Evolutionary conservation across 2,797 vertebrate genomes (phyloP).

Genomic region (Acanthis flammea): DNA sequence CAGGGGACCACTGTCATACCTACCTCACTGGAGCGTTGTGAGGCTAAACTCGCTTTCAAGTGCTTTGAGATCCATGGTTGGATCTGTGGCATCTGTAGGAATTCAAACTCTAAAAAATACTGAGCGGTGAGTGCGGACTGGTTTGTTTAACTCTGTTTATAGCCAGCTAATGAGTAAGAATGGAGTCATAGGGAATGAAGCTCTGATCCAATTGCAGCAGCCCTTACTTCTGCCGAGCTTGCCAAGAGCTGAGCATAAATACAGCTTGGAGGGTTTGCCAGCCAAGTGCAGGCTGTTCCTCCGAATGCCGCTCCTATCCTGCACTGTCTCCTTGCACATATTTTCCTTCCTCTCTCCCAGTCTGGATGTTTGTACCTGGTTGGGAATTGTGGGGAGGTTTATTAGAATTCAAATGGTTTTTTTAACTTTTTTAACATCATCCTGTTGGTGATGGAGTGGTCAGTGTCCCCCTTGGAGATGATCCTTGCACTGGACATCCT

Average conservation of each 20-base stretch:
- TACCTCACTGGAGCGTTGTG: slow-evolving; percentile 12
- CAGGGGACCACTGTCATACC: not conserved
- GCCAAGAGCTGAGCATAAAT: slow-evolving; percentile 28
- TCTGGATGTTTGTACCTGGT: not conserved
- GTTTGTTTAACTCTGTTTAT: slow-evolving; percentile 31
- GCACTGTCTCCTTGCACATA: not conserved
- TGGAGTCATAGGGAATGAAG: not conserved
- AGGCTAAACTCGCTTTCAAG: not conserved
- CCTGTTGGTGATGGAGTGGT: not conserved
- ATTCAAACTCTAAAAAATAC: not conserved
- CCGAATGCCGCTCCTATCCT: not conserved
- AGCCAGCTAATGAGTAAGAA: slow-evolving; percentile 54
- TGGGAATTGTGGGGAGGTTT: not conserved
- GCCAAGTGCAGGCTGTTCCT: slow-evolving; percentile 9
- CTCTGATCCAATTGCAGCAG: slow-evolving; percentile 23
- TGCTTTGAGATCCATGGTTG: not conserved
- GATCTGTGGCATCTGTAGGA: not conserved
- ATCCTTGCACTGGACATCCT: not conserved
- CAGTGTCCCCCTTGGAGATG: not conserved
- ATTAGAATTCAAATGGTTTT: not conserved
- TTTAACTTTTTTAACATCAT: not conserved
- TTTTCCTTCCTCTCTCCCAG: not conserved
- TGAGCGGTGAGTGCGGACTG: not conserved
- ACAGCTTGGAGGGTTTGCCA: slow-evolving; percentile 18
- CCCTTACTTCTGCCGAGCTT: not conserved